phyloP scores from a whole-genome alignment of 1,140 invertebrate species.

The Sarcophaga bullata region DNA sequence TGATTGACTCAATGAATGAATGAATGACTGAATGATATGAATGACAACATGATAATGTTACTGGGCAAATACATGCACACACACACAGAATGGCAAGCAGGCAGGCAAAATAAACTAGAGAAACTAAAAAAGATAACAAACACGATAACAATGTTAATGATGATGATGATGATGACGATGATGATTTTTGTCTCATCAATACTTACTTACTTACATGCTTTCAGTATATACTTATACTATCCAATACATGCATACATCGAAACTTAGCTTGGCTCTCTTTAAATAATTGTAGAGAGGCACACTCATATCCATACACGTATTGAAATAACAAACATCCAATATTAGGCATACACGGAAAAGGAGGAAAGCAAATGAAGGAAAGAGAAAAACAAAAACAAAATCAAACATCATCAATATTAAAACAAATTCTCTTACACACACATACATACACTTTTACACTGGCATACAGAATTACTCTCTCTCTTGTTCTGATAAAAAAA shows the following conservation, averaged over 20 bases:
- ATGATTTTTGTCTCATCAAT: no score
- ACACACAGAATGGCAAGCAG: no score
- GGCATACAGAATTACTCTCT: no score
- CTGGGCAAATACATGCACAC: neutral
- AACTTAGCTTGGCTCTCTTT: no score
- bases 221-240: neutral
- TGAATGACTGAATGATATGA: neutral
- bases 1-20: no score
- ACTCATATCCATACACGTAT: neutral
- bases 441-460: neutral
- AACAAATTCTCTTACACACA: neutral
- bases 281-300: neutral
- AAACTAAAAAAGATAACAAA: no score
- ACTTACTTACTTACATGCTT: no score
- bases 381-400: neutral
- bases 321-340: neutral
- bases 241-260: neutral
- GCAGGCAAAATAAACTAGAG: no score
- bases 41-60: constrained; percentile 4
- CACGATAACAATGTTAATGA: no score
- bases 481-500: no score
- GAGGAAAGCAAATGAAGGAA: neutral
- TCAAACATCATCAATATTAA: constrained; percentile 17
- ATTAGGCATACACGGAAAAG: neutral
- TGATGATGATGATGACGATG: no score